Base-by-base conservation (phyloP, 2,888 invertebrate genomes). In the Punctoribates punctum region DNA sequence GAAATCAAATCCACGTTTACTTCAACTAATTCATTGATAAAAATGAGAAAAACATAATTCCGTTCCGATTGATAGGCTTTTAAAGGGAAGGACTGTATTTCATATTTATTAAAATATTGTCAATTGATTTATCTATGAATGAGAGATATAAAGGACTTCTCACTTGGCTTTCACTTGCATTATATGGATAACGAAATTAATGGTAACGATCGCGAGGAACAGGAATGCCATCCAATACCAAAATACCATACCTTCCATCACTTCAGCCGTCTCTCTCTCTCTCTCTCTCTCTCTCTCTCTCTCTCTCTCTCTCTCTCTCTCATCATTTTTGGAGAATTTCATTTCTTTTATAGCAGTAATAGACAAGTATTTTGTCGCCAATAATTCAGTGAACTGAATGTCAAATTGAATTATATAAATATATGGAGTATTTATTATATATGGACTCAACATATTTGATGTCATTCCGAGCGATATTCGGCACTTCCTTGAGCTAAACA, bases 241-340 rank as follows among this genome's bases (percentile, higher is more conserved):
- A 54, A 54, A 54, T 54, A 54, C 54, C 54, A 54, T 54, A 54
- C 54, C 20, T 54, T 20, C 20, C 20, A 54, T 54, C 20, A 54
- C n/a, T n/a, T 34, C 34, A 34, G 4, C 8, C 34, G 34, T 51
- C 51, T 51, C 51, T 51, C 51, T 51, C 51, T 51, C 51, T 51
- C 51, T 62, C 62, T n/a, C 62, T 62, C 62, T 27, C 25, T 27
- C 25, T 62, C 62, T 62, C 62, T 62, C 62, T 62, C 62, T 62
- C 62, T 62, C 62, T 62, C 62, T 62, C 62, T 62, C 62, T 62
- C 62, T 62, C 62, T 62, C 54, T 54, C 54, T 54, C 54, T 54
- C 54, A 54, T 54, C 54, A 20, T 54, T 48, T 48, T 48, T 13
- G 2, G 15, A 48, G 46, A 48, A 54, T 54, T 20, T 54, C 54